Evolutionary conservation across 2,113 vertebrate genomes (phyloP).

Genomic region (Stomatorhinus ivindoensis): DNA sequence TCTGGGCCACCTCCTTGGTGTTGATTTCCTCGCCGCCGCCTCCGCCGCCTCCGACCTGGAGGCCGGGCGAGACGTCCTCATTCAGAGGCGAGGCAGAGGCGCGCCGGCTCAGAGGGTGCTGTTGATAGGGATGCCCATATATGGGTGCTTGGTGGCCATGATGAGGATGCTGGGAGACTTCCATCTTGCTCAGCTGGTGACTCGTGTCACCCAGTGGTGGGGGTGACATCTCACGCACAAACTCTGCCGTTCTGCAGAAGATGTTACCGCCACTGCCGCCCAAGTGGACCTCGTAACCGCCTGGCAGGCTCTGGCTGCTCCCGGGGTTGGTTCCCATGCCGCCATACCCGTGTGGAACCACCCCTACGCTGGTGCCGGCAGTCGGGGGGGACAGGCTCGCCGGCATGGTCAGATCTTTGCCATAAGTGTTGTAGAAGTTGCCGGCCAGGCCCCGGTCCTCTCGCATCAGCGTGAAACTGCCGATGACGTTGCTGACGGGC

Average conservation of each 20-base stretch:
- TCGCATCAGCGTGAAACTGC: slow-evolving; percentile 73
- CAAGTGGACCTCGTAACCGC: slow-evolving; percentile 63
- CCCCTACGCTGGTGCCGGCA: slow-evolving; percentile 50
- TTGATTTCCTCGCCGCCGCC: slow-evolving; percentile 65
- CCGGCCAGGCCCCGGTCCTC: slow-evolving; percentile 63
- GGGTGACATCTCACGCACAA: slow-evolving; percentile 68
- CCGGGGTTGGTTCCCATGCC: slow-evolving; percentile 53
- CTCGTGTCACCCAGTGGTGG: slow-evolving; percentile 50
- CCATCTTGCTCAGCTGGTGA: slow-evolving; percentile 65
- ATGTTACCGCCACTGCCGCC: slow-evolving; percentile 45
- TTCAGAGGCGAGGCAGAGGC: slow-evolving; percentile 50
- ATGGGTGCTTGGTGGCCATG: slow-evolving; percentile 56
- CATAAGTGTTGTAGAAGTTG: slow-evolving; percentile 71
- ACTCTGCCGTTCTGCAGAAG: slow-evolving; percentile 65
- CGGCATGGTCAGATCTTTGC: slow-evolving; percentile 66
- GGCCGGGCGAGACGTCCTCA: slow-evolving; percentile 53
- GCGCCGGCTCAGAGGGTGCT: slow-evolving; percentile 53
- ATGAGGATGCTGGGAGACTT: slow-evolving; percentile 52
- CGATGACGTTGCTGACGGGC: slow-evolving; percentile 69
- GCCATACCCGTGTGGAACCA: slow-evolving; percentile 60
- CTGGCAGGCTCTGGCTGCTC: slow-evolving; percentile 56
- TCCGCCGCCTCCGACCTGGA: slow-evolving; percentile 34
- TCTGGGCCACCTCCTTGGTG: slow-evolving; percentile 74
- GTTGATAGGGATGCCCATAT: slow-evolving; percentile 64
- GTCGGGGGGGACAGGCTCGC: slow-evolving; percentile 62